These are phyloP conservation scores for Halcyon leucocephala DNA, from an alignment of 2,797 vertebrate genomes.

Conservation along the genomic window DNA sequence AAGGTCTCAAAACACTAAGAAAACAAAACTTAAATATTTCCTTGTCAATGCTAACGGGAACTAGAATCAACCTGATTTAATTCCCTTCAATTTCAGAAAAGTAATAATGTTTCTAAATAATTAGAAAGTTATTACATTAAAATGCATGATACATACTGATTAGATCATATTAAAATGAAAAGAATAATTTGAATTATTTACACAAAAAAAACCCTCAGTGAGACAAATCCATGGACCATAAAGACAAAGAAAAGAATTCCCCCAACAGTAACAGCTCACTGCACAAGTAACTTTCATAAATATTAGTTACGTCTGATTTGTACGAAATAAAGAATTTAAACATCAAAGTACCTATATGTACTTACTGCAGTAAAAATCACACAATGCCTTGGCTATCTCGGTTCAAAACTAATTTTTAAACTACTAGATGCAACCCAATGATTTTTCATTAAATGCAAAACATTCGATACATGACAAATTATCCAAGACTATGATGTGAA, in stretches of 20 bases:
- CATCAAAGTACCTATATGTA: neutral
- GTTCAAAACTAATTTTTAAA: conserved; percentile 40
- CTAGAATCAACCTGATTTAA: neutral
- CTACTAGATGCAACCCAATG: conserved; percentile 3
- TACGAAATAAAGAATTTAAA: conserved; percentile 23
- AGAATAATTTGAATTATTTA: conserved; percentile 60
- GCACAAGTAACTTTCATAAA: conserved; percentile 39
- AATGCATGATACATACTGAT: conserved; percentile 62
- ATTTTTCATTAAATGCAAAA: conserved; percentile 54
- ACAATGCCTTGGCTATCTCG: neutral
- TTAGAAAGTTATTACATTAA: conserved; percentile 65
- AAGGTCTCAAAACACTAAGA: neutral
- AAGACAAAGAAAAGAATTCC: conserved; percentile 30
- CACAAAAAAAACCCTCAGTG: neutral
- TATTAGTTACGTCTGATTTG: conserved; percentile 37
- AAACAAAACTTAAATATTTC: conserved; percentile 9
- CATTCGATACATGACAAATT: conserved; percentile 40
- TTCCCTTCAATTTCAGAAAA: conserved; percentile 37
- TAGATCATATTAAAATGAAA: conserved; percentile 45
- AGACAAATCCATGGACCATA: conserved; percentile 22
- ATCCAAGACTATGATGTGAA: conserved; percentile 47
- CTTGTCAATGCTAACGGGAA: neutral
- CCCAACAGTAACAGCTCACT: conserved; percentile 15
- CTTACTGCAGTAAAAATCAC: neutral
- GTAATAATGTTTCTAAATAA: conserved; percentile 41